Evolutionary conservation across 1,140 invertebrate genomes (phyloP), one percentile per base, ranked within the genome.

Genomic region (Sminthurides bifidus): DNA sequence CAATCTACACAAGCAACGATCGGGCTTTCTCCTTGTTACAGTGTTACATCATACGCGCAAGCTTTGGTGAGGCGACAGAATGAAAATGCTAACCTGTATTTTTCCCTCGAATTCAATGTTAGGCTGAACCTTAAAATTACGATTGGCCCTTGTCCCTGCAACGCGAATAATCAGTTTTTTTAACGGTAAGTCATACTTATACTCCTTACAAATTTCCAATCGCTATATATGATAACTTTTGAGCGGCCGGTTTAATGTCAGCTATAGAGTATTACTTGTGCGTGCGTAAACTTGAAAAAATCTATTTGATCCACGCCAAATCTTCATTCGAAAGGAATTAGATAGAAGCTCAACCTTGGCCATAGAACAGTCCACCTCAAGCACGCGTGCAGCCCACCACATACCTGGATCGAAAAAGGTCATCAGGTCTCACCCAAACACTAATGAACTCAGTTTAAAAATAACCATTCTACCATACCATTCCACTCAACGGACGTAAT

Each of bases 221-320:
- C n/a, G n/a, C n/a, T n/a, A n/a, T n/a, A n/a, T n/a, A n/a, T n/a
- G n/a, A n/a, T n/a, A n/a, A n/a, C n/a, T n/a, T n/a, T n/a, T n/a
- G n/a, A n/a, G n/a, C n/a, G n/a, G n/a, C 41, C 41, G n/a, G 6
- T 15, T 43, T 10, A 6, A 23, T 43, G 24, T 17, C 10, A 19
- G 21, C 41, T 43, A 10, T 10, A 14, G n/a, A 43, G 6, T 15
- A 15, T 43, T 43, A 43, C 41, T 43, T 10, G 8, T 10, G n/a
- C 8, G 6, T 84, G 81, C 75, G 68, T 79, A 91, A 0, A 92
- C 73, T 0, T 86, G 85, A 8, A 79, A 80, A 2, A 96, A 73
- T 52, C 92, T 73, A 0, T 85, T 82, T 0, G 90, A 94, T 2
- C 92, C 92, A 53, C 92, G 73, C 69, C 94, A 96, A 44, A 95